These are phyloP conservation scores for Nesometra sesokonis DNA, from an alignment of 35 echinoderm and acorn worm genomes.

Conservation along the genomic window DNA sequence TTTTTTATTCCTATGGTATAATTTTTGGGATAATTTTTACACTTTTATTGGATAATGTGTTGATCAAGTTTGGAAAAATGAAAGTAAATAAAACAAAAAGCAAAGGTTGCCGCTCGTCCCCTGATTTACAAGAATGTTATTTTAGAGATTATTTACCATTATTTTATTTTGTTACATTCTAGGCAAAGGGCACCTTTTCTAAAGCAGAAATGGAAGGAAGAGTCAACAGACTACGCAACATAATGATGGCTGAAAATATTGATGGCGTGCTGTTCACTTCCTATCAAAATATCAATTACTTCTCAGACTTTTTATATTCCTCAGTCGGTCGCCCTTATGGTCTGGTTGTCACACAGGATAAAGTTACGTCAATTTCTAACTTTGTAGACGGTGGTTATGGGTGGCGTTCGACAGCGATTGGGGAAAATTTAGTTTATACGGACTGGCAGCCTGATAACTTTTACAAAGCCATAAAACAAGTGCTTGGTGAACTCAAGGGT, in stretches of 20 bases:
- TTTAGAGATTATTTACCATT: too few relatives aligned
- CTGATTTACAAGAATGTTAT: too few relatives aligned
- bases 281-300: slow-evolving; percentile 85
- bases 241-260: slow-evolving; percentile 54
- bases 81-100: too few relatives aligned
- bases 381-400: slow-evolving; percentile 70
- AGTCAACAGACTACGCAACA: slow-evolving; percentile 34
- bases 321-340: slow-evolving; percentile 70
- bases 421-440: slow-evolving; percentile 67
- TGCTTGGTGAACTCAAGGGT: slow-evolving; percentile 25
- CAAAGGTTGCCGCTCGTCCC: too few relatives aligned
- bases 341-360: slow-evolving; percentile 74
- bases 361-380: slow-evolving; percentile 49
- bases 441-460: slow-evolving; percentile 91
- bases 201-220: slow-evolving; percentile 63
- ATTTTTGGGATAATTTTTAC: too few relatives aligned
- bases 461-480: slow-evolving; percentile 54
- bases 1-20: too few relatives aligned
- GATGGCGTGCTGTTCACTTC: slow-evolving; percentile 79
- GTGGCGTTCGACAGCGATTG: slow-evolving; percentile 37
- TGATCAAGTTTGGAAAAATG: too few relatives aligned
- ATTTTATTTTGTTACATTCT: not conserved
- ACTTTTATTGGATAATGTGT: too few relatives aligned
- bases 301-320: slow-evolving; percentile 79
- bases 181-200: slow-evolving; percentile 76